phyloP scores from a whole-genome alignment of 2,888 invertebrate species.

The Lacanobia oleracea region DNA sequence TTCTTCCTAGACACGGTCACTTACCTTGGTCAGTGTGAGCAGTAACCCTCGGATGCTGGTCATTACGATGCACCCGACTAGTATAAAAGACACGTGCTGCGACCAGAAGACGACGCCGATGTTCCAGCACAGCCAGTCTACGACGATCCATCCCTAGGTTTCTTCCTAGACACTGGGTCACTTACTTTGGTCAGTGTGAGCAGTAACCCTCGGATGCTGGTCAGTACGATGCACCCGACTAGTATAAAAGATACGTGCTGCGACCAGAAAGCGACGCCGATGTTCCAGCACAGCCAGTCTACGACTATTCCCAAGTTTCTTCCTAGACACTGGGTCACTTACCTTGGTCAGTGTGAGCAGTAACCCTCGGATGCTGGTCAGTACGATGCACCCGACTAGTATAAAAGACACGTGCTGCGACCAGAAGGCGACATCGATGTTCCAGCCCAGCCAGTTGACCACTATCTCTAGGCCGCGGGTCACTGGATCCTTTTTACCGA shows the following conservation, averaged over 20 bases:
- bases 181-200: constrained; percentile 99
- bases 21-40: constrained; percentile 87
- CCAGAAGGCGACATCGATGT: constrained; percentile 99
- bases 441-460: constrained; percentile 98
- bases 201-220: constrained; percentile 98
- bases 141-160: too few relatives aligned
- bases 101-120: constrained; percentile 99
- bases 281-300: constrained; percentile 98
- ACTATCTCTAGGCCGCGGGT: constrained; percentile 99
- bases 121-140: constrained; percentile 93
- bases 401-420: constrained; percentile 99
- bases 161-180: neutral
- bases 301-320: constrained; percentile 96
- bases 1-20: too few relatives aligned
- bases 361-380: constrained; percentile 99
- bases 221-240: constrained; percentile 99
- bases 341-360: constrained; percentile 99
- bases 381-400: constrained; percentile 98
- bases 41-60: constrained; percentile 99
- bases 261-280: constrained; percentile 99
- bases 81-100: constrained; percentile 99
- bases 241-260: constrained; percentile 99
- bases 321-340: neutral
- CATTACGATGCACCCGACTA: constrained; percentile 99
- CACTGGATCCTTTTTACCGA: constrained; percentile 99